These are phyloP conservation scores for Eumaeus atala DNA, from an alignment of 1,140 invertebrate genomes.

Conservation along the genomic window DNA sequence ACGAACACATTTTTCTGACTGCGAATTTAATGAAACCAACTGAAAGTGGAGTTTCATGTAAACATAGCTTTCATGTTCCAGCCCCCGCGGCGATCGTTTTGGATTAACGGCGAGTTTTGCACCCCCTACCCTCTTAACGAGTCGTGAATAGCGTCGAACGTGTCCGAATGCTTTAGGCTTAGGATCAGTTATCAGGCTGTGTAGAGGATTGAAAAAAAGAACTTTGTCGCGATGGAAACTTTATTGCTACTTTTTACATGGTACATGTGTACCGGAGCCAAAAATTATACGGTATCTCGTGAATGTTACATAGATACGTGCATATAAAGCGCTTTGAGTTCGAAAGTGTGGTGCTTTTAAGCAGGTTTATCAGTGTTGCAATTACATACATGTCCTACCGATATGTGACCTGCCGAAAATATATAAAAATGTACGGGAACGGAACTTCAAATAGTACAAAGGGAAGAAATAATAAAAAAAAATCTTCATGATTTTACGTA, in stretches of 20 bases:
- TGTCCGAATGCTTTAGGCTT: slow-evolving; percentile 27
- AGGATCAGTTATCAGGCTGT: slow-evolving; percentile 27
- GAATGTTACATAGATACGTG: neutral
- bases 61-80: slow-evolving; percentile 30
- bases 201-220: slow-evolving; percentile 25
- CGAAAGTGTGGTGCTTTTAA: neutral
- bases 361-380: no score
- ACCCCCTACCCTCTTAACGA: slow-evolving; percentile 1
- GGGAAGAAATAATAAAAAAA: no score
- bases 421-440: no score
- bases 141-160: slow-evolving; percentile 24
- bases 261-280: neutral
- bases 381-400: no score
- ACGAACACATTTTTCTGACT: slow-evolving; percentile 9
- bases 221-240: slow-evolving; percentile 10
- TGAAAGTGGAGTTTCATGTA: slow-evolving; percentile 45
- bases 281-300: neutral
- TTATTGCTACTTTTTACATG: slow-evolving; percentile 5
- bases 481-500: no score
- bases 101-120: slow-evolving; percentile 28
- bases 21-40: slow-evolving; percentile 11
- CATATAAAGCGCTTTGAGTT: neutral
- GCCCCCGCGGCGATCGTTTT: slow-evolving; percentile 33
- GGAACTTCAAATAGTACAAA: no score
- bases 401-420: no score